phyloP scores from a whole-genome alignment of 1,140 invertebrate species.

The Euschistus heros region DNA sequence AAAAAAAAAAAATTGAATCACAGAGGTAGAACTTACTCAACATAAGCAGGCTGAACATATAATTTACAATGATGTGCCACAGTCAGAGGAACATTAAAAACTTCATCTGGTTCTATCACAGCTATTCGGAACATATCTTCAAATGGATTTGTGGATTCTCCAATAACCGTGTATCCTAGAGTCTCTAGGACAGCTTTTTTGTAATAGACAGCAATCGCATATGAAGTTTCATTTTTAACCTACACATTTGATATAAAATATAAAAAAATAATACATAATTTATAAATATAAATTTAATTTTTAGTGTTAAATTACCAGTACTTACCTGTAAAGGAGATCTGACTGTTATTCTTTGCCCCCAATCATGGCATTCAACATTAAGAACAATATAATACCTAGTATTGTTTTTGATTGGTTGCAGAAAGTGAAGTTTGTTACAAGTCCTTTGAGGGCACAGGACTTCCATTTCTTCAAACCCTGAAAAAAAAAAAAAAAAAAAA shows the following conservation, averaged over 20 bases:
- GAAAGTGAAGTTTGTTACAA: slow-evolving; percentile 54
- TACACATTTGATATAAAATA: slow-evolving; percentile 33
- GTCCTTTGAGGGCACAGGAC: slow-evolving; percentile 59
- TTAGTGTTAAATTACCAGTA: not conserved
- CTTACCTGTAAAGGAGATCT: slow-evolving; percentile 63
- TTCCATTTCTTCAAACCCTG: slow-evolving; percentile 56
- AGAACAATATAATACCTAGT: slow-evolving; percentile 57
- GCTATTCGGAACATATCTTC: slow-evolving; percentile 59
- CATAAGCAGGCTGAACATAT: slow-evolving; percentile 58
- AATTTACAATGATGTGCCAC: slow-evolving; percentile 71
- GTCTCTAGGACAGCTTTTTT: slow-evolving; percentile 56
- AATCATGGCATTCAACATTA: slow-evolving; percentile 48
- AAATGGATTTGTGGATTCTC: slow-evolving; percentile 62
- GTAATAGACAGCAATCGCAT: slow-evolving; percentile 61
- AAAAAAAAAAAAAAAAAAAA: not conserved
- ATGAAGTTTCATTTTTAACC: slow-evolving; percentile 68
- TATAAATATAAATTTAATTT: not conserved
- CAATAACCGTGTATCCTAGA: slow-evolving; percentile 46
- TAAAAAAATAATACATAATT: too few relatives aligned
- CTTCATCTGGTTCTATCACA: slow-evolving; percentile 59
- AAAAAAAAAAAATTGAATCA: slow-evolving; percentile 8
- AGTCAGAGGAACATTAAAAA: slow-evolving; percentile 62
- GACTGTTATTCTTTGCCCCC: slow-evolving; percentile 50
- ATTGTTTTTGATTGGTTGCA: slow-evolving; percentile 53
- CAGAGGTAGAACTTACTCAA: slow-evolving; percentile 45